Evolutionary conservation across 2,888 invertebrate genomes (phyloP).

Genomic region (Icerya purchasi): DNA sequence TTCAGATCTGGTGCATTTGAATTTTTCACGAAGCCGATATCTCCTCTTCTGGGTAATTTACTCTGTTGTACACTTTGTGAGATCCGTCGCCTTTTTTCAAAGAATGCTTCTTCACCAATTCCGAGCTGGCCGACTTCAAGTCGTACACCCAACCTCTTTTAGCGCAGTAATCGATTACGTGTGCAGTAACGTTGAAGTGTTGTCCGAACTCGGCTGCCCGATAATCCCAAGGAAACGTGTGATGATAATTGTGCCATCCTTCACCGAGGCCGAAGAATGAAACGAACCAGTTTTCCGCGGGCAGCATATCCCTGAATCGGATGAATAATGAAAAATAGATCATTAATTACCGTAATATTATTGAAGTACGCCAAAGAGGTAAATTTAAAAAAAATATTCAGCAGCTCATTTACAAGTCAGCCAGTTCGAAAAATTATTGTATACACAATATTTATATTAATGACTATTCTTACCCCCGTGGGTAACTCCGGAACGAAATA

Average conservation of each 20-base stretch:
- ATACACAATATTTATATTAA: too few relatives aligned
- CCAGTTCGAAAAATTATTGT: too few relatives aligned
- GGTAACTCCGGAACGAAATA: too few relatives aligned
- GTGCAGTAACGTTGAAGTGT: slow-evolving; percentile 35
- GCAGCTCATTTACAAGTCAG: too few relatives aligned
- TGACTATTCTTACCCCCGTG: too few relatives aligned
- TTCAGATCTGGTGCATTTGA: too few relatives aligned
- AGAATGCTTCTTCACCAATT: slow-evolving; percentile 45
- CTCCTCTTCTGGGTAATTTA: too few relatives aligned
- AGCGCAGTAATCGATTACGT: slow-evolving; percentile 37
- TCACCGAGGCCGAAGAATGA: slow-evolving; percentile 26
- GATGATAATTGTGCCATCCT: slow-evolving; percentile 37
- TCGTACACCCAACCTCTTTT: slow-evolving; percentile 40
- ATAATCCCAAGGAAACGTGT: slow-evolving; percentile 34
- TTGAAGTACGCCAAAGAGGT: background rate
- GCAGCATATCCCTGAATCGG: slow-evolving; percentile 23
- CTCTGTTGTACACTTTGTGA: slow-evolving; percentile 28
- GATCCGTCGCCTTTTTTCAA: slow-evolving; percentile 44
- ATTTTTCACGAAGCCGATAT: too few relatives aligned
- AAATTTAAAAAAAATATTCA: background rate
- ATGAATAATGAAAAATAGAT: background rate
- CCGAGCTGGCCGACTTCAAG: slow-evolving; percentile 32
- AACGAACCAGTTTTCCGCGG: slow-evolving; percentile 28
- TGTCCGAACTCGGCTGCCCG: slow-evolving; percentile 30
- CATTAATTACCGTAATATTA: background rate